phyloP scores from a whole-genome alignment of 2,888 invertebrate species.

The Caenorhabditis japonica region DNA sequence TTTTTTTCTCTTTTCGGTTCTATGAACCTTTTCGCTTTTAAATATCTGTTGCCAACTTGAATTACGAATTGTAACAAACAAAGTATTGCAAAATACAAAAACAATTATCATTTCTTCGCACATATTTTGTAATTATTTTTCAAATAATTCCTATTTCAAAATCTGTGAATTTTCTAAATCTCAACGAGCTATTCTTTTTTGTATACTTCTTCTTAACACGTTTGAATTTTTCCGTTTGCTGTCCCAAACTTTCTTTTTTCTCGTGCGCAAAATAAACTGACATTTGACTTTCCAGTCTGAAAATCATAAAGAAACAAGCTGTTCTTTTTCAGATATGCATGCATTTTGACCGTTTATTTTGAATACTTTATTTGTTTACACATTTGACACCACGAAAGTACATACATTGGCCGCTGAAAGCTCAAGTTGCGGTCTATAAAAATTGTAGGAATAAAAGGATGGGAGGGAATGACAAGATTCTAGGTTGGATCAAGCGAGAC shows the following conservation, averaged over 20 bases:
- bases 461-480: too few species aligned
- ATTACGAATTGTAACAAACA: neutral
- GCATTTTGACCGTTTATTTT: too few species aligned
- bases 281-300: constrained; percentile 4
- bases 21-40: constrained; percentile 25
- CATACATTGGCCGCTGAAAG: too few species aligned
- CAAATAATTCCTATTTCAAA: neutral
- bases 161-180: constrained; percentile 36
- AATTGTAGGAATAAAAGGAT: too few species aligned
- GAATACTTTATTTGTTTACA: too few species aligned
- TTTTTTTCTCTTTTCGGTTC: constrained; percentile 20
- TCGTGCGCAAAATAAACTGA: neutral
- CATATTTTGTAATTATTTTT: constrained; percentile 7
- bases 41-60: neutral
- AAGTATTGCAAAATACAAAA: too few species aligned
- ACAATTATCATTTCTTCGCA: constrained; percentile 4
- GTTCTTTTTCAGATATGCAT: neutral
- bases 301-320: too few species aligned
- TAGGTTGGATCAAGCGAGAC: too few species aligned
- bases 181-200: constrained; percentile 29
- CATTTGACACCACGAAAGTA: too few species aligned
- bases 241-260: neutral
- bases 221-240: neutral
- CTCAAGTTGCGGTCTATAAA: too few species aligned
- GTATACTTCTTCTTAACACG: neutral